Conservation (phyloP, 2,797 vertebrate genomes). For the Leontopithecus rosalia region DNA sequence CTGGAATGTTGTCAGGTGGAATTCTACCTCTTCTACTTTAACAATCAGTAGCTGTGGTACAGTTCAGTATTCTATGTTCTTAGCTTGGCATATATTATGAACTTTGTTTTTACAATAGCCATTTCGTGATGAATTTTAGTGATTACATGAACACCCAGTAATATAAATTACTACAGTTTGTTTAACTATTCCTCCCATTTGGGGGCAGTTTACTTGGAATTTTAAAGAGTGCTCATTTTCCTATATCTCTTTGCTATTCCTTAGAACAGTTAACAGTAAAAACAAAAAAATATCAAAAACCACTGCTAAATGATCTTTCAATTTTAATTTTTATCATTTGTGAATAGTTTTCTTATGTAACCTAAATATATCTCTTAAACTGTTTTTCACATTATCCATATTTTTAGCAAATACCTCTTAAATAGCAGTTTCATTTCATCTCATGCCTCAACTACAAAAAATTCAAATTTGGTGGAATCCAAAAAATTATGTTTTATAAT, state of each 20-base stretch:
- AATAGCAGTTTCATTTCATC: not conserved
- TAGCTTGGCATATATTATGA: not conserved
- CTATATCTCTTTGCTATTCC: not conserved
- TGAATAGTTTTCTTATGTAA: conserved; percentile 1
- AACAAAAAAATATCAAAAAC: not conserved
- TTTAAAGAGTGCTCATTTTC: conserved; percentile 1
- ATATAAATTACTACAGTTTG: not conserved
- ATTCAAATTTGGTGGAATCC: not conserved
- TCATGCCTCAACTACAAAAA: not conserved
- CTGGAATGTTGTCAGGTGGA: not conserved
- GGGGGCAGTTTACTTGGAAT: not conserved
- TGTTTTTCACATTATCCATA: conserved; percentile 13
- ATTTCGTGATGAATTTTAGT: conserved; percentile 11
- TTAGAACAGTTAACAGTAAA: not conserved
- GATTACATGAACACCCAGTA: not conserved
- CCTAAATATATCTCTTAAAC: conserved; percentile 5
- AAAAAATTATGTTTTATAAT: conserved; percentile 18
- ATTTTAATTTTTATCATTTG: conserved; percentile 21
- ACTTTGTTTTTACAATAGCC: not conserved
- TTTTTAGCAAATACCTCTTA: conserved; percentile 15
- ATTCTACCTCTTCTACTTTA: not conserved
- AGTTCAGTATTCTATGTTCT: not conserved
- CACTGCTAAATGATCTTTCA: not conserved
- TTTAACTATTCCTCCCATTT: not conserved
- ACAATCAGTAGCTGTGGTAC: not conserved